Conservation (phyloP, 2,113 vertebrate species). For the Nipponia nippon region DNA sequence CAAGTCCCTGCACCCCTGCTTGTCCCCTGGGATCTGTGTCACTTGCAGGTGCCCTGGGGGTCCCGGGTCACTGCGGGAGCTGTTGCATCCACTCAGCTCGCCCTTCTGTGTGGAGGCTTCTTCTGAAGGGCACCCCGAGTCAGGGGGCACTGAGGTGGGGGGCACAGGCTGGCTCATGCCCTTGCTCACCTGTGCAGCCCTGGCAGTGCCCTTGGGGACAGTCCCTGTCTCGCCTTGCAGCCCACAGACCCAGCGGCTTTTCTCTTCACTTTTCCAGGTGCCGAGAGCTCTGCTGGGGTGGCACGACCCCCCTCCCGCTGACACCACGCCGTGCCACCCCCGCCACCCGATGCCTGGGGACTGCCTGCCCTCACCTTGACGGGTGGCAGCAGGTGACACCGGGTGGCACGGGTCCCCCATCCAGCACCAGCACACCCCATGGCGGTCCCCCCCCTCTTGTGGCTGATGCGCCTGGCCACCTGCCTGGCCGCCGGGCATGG, state of each 20-base stretch:
- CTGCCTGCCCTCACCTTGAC: not conserved
- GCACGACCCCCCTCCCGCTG: not conserved
- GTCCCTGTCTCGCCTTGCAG: not conserved
- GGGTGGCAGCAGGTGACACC: not conserved
- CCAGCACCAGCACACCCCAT: not conserved
- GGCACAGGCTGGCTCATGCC: not conserved
- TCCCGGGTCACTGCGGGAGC: not conserved
- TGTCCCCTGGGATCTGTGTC: not conserved
- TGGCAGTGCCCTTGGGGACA: not conserved
- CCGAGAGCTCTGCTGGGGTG: not conserved
- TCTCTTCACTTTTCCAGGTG: constrained; percentile 6
- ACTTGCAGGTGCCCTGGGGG: not conserved
- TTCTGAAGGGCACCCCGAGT: not conserved
- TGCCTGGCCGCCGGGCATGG: constrained; percentile 30
- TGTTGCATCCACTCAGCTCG: not conserved
- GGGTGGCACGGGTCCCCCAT: not conserved
- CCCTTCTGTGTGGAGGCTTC: not conserved
- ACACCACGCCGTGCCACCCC: not conserved
- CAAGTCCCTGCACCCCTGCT: accelerated
- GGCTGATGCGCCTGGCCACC: constrained; percentile 22
- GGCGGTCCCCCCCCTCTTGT: constrained; percentile 23
- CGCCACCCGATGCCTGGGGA: not conserved
- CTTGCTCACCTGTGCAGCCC: accelerated
- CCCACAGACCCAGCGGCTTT: accelerated
- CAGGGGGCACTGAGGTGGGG: accelerated